Base-by-base conservation (phyloP, 2,888 invertebrate genomes). In the Magallana nippona region DNA sequence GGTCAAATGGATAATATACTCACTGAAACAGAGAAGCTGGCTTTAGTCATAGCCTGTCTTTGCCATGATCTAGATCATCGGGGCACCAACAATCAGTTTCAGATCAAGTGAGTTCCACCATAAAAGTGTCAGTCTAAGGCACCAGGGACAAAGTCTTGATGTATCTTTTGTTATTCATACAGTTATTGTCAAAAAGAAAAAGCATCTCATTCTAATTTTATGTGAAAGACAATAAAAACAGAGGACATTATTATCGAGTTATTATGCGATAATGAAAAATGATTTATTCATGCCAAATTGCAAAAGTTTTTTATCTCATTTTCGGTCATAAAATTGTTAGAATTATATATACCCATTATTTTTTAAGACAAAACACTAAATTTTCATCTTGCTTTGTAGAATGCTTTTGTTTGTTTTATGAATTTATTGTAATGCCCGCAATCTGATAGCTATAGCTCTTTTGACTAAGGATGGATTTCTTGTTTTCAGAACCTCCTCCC, bases 401-500 rank as follows among this genome's bases (percentile, higher is more conserved):
- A 44, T 8, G 44, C 44, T 44, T 5, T 44, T 44, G 44, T 44
- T 44, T 44, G 3, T 44, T 44, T 8, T 44, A 17, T 62, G 19
- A 17, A 32, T 80, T 17, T 56, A 55, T 17, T 55, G 63, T 15
- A 22, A 13, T 71, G 27, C 19, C 78, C n/a, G 79, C 32, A 27
- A 62, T 44, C 44, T 44, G 5, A 44, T 44, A 44, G 5, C 44
- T 3, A 44, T 44, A 44, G 44, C 10, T 44, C 44, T 44, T 44
- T 44, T 44, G 44, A 44, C 44, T 44, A 44, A 44, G 44, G 44
- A 44, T 82, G 10, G 71, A 82, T 55, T 15, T 58, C 32, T 15
- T 84, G 19, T 55, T 89, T 90, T 10, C 94, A 98, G 98, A 95
- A 98, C 98, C 27, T 98, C 92, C 91, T 93, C 94, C 58, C 93